phyloP scores from a whole-genome alignment of 1,140 invertebrate species.

The Battus philenor region DNA sequence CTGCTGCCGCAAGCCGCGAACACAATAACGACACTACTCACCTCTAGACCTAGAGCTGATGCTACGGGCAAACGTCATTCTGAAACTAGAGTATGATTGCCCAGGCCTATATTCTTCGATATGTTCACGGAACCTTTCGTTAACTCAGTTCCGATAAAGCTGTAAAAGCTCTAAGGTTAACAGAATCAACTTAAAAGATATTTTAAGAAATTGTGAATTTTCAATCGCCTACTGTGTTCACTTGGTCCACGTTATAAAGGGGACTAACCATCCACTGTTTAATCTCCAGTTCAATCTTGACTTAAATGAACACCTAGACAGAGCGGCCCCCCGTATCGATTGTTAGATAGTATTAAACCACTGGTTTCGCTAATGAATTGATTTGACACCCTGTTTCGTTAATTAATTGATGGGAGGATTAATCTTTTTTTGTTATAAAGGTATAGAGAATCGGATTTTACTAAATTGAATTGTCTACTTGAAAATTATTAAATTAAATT shows the following conservation, averaged over 20 bases:
- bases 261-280: slow-evolving; percentile 50
- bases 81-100: no score
- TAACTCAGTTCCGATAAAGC: no score
- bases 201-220: no score
- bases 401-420: slow-evolving; percentile 23
- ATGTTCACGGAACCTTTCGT: no score
- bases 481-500: background rate
- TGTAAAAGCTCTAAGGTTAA: no score
- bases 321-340: slow-evolving; percentile 43
- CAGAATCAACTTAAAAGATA: no score
- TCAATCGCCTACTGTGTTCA: no score
- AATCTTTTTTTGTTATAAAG: background rate
- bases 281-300: slow-evolving; percentile 63
- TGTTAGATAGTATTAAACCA: slow-evolving; percentile 48
- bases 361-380: slow-evolving; percentile 64
- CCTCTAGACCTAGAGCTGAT: no score
- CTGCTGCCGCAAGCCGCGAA: no score
- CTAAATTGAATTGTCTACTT: background rate
- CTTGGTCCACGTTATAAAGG: slow-evolving; percentile 23
- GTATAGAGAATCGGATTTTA: background rate
- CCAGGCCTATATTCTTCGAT: no score
- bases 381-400: slow-evolving; percentile 41
- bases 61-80: no score
- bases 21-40: no score
- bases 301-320: slow-evolving; percentile 65